A percentile compares a stretch with the other conserved stretches of the same genome.
phyloP scores from a whole-genome alignment of 2,113 vertebrate genomes.

The Edolisoma coerulescens region DNA sequence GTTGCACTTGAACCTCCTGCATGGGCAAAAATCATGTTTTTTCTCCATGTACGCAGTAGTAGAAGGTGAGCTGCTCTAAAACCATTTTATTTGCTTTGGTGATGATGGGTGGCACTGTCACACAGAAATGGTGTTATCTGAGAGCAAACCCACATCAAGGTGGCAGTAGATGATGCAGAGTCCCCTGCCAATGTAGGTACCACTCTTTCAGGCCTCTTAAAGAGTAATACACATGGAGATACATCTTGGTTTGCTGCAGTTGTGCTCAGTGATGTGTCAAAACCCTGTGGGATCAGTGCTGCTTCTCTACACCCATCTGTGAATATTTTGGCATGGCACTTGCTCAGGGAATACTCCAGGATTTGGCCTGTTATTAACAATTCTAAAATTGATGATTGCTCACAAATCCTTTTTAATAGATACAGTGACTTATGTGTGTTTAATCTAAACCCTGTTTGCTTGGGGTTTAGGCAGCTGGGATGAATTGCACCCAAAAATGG shows the following conservation, averaged over 20 bases:
- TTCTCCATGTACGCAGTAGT: rapidly evolving
- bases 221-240: neutral
- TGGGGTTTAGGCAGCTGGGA: neutral
- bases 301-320: neutral
- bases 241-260: neutral
- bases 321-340: neutral
- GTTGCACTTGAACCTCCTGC: neutral
- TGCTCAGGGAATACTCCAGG: neutral
- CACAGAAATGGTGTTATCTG: neutral
- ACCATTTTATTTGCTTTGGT: neutral
- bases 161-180: neutral
- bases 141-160: neutral
- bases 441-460: neutral
- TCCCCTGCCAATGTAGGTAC: rapidly evolving
- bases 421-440: neutral
- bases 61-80: neutral
- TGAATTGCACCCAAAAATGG: neutral
- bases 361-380: neutral
- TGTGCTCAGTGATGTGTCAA: neutral
- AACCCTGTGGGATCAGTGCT: neutral
- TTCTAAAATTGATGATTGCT: neutral
- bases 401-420: neutral
- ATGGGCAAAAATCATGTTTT: neutral
- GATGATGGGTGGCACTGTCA: neutral
- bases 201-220: neutral